A percentile compares a stretch with the other conserved stretches of the same genome.
Conservation (phyloP, 2,797 vertebrate species). For the Epinephelus coioides region DNA sequence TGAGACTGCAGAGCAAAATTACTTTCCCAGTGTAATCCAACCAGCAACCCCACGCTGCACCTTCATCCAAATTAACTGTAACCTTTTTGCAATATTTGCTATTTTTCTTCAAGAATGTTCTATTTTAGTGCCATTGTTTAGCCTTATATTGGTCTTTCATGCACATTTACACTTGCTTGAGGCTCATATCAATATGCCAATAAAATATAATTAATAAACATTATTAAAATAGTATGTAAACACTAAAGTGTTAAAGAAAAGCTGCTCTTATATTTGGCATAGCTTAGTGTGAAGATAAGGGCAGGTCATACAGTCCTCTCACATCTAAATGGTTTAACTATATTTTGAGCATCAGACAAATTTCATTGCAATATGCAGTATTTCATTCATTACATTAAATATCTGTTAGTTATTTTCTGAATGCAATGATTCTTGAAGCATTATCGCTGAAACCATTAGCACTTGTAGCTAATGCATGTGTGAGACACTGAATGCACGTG, state of each 20-base stretch:
- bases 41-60: slow-evolving; percentile 20
- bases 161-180: background rate
- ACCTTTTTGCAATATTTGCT: slow-evolving; percentile 27
- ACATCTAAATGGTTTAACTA: background rate
- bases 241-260: background rate
- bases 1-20: slow-evolving; percentile 58
- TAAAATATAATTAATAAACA: background rate
- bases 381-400: too few relatives aligned
- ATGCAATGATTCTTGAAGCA: too few relatives aligned
- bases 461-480: too few relatives aligned
- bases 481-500: too few relatives aligned
- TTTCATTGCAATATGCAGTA: background rate
- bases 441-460: too few relatives aligned
- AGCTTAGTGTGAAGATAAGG: background rate
- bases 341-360: background rate
- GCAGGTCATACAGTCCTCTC: background rate
- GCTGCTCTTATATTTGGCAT: background rate
- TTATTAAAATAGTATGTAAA: background rate
- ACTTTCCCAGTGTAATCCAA: slow-evolving; percentile 47
- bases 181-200: background rate
- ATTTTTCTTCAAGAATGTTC: slow-evolving; percentile 15
- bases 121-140: background rate
- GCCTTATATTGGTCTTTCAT: background rate
- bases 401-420: too few relatives aligned
- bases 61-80: slow-evolving; percentile 58